Conservation (phyloP, 2,113 vertebrate genomes). For the Chloebia gouldiae region DNA sequence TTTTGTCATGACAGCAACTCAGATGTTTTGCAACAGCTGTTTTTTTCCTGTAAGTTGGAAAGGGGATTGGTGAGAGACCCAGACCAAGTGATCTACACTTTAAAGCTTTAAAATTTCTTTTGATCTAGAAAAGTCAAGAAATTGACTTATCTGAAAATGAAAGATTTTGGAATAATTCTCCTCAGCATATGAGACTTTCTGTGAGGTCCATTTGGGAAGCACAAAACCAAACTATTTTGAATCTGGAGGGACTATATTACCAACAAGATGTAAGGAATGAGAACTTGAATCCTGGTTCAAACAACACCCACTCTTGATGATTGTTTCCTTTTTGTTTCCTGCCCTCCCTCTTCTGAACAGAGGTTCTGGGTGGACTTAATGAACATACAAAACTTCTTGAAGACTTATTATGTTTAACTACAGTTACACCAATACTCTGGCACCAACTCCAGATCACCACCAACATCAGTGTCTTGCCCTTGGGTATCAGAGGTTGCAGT, state of each 20-base stretch:
- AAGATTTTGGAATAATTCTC: background rate
- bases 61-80: background rate
- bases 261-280: background rate
- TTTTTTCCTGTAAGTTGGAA: background rate
- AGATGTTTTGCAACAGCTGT: background rate
- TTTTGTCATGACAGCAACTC: background rate
- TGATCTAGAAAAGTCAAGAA: background rate
- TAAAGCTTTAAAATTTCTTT: background rate
- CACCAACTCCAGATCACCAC: background rate
- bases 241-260: background rate
- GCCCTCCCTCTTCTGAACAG: background rate
- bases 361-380: background rate
- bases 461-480: fast-evolving
- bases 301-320: background rate
- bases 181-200: background rate
- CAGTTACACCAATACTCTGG: background rate
- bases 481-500: background rate
- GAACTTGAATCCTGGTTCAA: background rate
- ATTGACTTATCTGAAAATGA: background rate
- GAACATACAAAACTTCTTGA: background rate
- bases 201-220: background rate
- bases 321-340: background rate
- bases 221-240: background rate
- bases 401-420: background rate
- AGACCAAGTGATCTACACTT: background rate